Percentiles rank a stretch among this genome's conserved stretches.
Conservation (phyloP, 2,113 vertebrate genomes). For the Trematomus loennbergii region DNA sequence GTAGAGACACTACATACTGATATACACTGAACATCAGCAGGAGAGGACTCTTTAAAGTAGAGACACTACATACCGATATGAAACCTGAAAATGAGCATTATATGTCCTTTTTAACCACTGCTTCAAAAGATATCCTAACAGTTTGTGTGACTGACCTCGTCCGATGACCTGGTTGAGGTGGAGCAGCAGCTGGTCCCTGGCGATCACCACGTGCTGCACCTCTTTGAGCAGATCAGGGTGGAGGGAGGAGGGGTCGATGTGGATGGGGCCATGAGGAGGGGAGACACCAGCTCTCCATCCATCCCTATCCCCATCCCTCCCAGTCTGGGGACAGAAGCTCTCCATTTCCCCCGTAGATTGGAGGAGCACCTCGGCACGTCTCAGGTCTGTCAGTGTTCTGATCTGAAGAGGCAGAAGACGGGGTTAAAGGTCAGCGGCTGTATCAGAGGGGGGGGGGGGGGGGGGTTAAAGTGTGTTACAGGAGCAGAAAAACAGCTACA, state of each 20-base stretch:
- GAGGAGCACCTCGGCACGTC: slow-evolving; percentile 89
- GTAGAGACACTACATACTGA: too few relatives aligned
- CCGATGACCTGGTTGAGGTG: slow-evolving; percentile 96
- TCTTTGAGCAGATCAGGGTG: slow-evolving; percentile 96
- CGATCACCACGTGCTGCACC: slow-evolving; percentile 96
- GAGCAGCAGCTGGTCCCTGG: slow-evolving; percentile 91
- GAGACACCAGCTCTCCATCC: slow-evolving; percentile 93
- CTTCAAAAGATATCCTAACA: too few relatives aligned
- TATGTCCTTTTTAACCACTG: too few relatives aligned
- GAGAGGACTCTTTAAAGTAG: too few relatives aligned
- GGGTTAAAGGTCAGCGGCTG: slow-evolving; percentile 57
- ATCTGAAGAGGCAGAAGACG: slow-evolving; percentile 82
- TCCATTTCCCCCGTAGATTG: slow-evolving; percentile 88
- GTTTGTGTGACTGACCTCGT: slow-evolving; percentile 87
- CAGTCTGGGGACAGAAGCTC: slow-evolving; percentile 92
- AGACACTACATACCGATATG: too few relatives aligned
- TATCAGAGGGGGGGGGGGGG: slow-evolving; percentile 28
- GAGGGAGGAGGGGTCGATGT: slow-evolving; percentile 92
- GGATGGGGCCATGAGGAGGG: slow-evolving; percentile 91
- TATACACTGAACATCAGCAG: too few relatives aligned
- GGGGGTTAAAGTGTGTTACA: slow-evolving; percentile 50
- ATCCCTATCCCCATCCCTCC: slow-evolving; percentile 68
- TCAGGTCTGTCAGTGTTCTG: slow-evolving; percentile 91
- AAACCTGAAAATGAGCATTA: too few relatives aligned
- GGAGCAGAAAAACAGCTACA: slow-evolving; percentile 55